Base-by-base conservation (phyloP, 2,888 invertebrate species). In the Calameuta filiformis region DNA sequence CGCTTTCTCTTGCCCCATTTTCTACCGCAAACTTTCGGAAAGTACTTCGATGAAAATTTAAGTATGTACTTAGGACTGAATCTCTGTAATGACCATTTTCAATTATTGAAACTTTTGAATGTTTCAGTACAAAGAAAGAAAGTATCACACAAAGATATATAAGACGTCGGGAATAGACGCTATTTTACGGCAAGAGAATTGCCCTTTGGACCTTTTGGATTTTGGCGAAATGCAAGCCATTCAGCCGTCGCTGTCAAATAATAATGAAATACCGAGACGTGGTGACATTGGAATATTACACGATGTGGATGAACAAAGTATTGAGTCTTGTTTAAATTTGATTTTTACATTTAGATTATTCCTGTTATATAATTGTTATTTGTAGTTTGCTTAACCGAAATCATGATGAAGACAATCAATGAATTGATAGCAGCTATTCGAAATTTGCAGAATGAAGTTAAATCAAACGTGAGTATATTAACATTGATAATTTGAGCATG, bases 371-470 rank as follows among this genome's bases (percentile, higher is more conserved):
- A 23, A 56, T 23, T 23, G 9, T 56, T 23, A 9, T 80, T 84
- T 79, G 12, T 73, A 91, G 91, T 87, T 77, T 89, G 89, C 81
- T 84, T 90, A 81, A 86, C 89, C 87, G 93, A 93, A 76, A 92
- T 94, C 82, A 92, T 96, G 84, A 93, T 95, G 84, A 94, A 94
- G 89, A 94, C 95, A 9, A 91, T 96, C 83, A 94, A 94, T 88
- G 93, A 94, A 85, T 92, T 96, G 82, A 94, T 95, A 87, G 93
- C 93, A 83, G 93, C 94, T 75, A 94, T 95, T n/a, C 95, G 95
- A 87, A 91, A 94, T 77, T 93, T 97, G 71, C 95, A 95, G 84
- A 93, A 94, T 80, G 96, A 96, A 92, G 93, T 97, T 78, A 94
- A 93, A 83, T 93, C 84, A 56, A 90, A 88, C 78, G 93, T 93